Base-by-base conservation (phyloP, 2,113 vertebrate species). In the Muntiacus reevesi region DNA sequence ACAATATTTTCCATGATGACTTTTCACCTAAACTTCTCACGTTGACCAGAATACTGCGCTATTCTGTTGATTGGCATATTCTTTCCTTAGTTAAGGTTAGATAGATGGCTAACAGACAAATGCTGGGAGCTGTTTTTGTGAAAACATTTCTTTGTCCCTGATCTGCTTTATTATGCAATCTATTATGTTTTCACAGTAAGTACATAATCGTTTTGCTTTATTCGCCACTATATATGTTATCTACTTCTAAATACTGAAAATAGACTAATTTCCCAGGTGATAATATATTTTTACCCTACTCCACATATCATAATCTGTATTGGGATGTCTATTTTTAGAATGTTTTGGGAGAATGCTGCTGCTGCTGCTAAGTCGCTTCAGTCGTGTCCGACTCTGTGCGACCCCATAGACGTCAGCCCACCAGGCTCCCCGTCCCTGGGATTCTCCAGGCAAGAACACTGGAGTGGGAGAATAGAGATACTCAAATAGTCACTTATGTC, bases 401-500 rank as follows among this genome's bases (percentile, higher is more conserved):
- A 71, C 9, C 64, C 64, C 17, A 11, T 21, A 36, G 64, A 36
- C 0, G 9, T 9, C n/a, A 71, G 17, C n/a, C 9, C 16, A 71
- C n/a, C 64, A 71, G n/a, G 17, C 16, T 36, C n/a, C 64, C n/a
- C 19, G 0, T 21, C n/a, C 64, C 17, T 36, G 17, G n/a, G 64
- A 21, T 71, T 71, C 64, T 71, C 64, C n/a, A 21, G n/a, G 17
- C n/a, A 21, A 71, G 9, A 36, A 21, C 64, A 36, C 17, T 36
- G 64, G 64, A 36, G n/a, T 92, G 33, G 16, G 47, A 95, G 40
- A 96, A 76, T n/a, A 86, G 67, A 93, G n/a, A 92, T 92, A 55
- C 11, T 82, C 27, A 60, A 43, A 52, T 59, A 64, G 47, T 94
- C 13, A 91, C 47, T 47, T 3, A 10, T 81, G 45, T 60, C n/a